A percentile compares a stretch with the other conserved stretches of the same genome.
phyloP scores from a whole-genome alignment of 2,113 vertebrate species.

The Megaptera novaeangliae region DNA sequence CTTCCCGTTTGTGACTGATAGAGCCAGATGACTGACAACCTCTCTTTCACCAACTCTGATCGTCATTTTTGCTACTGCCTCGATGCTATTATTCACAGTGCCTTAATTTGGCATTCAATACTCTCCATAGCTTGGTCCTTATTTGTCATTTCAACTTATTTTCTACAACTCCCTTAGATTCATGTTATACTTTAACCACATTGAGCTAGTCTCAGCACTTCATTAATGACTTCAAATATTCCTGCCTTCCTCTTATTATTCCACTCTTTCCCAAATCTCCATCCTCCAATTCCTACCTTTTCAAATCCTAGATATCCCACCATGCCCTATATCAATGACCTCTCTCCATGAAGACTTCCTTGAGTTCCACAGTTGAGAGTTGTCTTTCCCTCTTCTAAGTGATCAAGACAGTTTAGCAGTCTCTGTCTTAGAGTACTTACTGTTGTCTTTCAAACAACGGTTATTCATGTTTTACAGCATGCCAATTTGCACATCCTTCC shows the following conservation, averaged over 20 bases:
- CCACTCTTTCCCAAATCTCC: background rate
- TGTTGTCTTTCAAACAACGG: background rate
- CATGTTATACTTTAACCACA: background rate
- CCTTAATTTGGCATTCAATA: background rate
- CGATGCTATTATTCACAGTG: conserved; percentile 18
- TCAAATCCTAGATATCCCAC: background rate
- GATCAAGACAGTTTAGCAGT: background rate
- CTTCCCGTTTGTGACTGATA: conserved; percentile 39
- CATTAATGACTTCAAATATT: background rate
- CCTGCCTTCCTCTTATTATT: background rate
- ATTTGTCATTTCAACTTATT: background rate
- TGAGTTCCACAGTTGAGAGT: background rate
- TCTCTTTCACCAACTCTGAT: conserved; percentile 52
- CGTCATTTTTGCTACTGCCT: conserved; percentile 29
- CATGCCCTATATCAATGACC: background rate
- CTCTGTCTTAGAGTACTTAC: background rate
- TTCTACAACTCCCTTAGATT: background rate
- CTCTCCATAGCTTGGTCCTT: background rate
- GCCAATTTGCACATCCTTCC: background rate
- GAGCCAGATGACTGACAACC: conserved; percentile 45
- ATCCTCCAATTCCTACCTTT: background rate
- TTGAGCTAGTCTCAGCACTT: background rate
- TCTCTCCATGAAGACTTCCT: background rate
- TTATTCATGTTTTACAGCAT: background rate
- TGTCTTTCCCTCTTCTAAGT: background rate